These are phyloP conservation scores for Dallia pectoralis DNA, from an alignment of 2,797 vertebrate genomes.

Conservation along the genomic window DNA sequence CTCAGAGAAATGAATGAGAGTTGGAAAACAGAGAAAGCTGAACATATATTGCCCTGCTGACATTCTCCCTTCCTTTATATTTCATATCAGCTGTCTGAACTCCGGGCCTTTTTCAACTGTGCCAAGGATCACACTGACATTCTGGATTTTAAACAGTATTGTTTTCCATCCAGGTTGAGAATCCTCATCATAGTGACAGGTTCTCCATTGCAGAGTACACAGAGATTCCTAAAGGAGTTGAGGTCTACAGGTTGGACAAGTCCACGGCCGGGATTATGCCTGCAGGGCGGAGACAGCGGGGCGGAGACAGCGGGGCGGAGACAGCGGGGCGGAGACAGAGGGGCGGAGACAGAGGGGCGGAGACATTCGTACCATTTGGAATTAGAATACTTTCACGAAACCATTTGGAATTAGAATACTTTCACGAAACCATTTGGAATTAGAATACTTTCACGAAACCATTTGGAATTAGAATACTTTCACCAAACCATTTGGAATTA, in stretches of 20 bases:
- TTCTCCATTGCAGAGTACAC: conserved; percentile 64
- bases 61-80: conserved; percentile 54
- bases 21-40: conserved; percentile 25
- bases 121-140: conserved; percentile 33
- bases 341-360: too few relatives aligned
- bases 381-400: too few relatives aligned
- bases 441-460: too few relatives aligned
- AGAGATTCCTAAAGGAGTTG: conserved; percentile 95
- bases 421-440: too few relatives aligned
- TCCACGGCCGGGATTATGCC: too few relatives aligned
- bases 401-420: too few relatives aligned
- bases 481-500: too few relatives aligned
- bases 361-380: too few relatives aligned
- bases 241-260: conserved; percentile 93
- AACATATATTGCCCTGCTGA: conserved; percentile 59
- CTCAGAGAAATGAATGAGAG: conserved; percentile 37
- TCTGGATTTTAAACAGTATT: conserved; percentile 42
- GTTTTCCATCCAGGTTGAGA: conserved; percentile 23
- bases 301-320: too few relatives aligned
- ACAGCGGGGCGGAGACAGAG: too few relatives aligned
- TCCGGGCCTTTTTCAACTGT: conserved; percentile 19
- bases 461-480: too few relatives aligned
- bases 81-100: conserved; percentile 45
- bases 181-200: background rate
- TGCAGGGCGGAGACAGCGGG: too few relatives aligned